Evolutionary conservation across 1,140 invertebrate genomes (phyloP).

Genomic region (Drosophila quadrilineata): DNA sequence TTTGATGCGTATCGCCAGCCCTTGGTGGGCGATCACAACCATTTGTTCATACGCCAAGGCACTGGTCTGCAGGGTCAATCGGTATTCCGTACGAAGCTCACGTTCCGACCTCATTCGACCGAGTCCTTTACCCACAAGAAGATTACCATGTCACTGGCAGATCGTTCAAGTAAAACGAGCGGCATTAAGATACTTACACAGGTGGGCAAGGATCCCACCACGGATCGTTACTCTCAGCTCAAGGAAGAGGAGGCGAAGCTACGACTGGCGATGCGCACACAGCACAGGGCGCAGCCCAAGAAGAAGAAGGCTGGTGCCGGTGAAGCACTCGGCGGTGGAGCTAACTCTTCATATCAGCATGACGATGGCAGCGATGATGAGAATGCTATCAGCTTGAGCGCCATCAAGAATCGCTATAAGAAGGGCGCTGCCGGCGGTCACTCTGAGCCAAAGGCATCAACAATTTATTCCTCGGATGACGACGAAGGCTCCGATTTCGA

Average conservation of each 20-base stretch:
- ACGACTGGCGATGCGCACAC: conserved; percentile 89
- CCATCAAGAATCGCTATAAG: conserved; percentile 98
- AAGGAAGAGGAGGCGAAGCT: conserved; percentile 97
- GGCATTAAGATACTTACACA: conserved; percentile 98
- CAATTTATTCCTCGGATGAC: conserved; percentile 96
- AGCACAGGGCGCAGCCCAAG: conserved; percentile 84
- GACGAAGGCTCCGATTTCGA: conserved; percentile 95
- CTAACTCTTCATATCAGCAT: conserved; percentile 81
- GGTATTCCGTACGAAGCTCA: conserved; percentile 97
- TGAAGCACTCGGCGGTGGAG: conserved; percentile 81
- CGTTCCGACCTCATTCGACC: conserved; percentile 98
- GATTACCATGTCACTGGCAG: conserved; percentile 98
- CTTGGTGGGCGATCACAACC: conserved; percentile 94
- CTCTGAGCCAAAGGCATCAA: conserved; percentile 83
- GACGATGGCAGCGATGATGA: conserved; percentile 95
- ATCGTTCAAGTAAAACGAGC: conserved; percentile 96
- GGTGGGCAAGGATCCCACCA: conserved; percentile 96
- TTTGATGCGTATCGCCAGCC: conserved; percentile 98
- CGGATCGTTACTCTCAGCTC: conserved; percentile 93
- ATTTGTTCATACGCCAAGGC: conserved; percentile 97
- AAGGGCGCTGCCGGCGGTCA: conserved; percentile 61
- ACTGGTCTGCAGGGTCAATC: conserved; percentile 98
- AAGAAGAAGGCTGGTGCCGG: conserved; percentile 85
- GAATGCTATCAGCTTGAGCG: conserved; percentile 93
- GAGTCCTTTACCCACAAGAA: conserved; percentile 99